A percentile compares a stretch with the other conserved stretches of the same genome.
These are phyloP conservation scores for Belgica antarctica DNA, from an alignment of 2,888 invertebrate species.

Conservation along the genomic window DNA sequence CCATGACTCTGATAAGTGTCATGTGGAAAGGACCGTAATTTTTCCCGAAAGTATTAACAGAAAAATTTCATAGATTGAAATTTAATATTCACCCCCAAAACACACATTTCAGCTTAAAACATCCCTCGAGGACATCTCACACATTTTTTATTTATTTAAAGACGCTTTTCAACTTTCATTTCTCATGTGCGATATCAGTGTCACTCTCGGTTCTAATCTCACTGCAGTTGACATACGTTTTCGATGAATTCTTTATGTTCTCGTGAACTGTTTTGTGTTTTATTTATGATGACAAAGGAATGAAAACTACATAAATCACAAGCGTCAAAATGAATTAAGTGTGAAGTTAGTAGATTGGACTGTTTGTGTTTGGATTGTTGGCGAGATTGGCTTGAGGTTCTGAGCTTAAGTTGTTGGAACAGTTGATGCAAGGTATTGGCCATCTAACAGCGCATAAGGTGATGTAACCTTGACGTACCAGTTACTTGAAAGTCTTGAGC, in stretches of 20 bases:
- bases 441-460: too few relatives aligned
- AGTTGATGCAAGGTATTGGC: too few relatives aligned
- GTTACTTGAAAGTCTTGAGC: too few relatives aligned
- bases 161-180: slow-evolving; percentile 19
- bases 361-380: slow-evolving; percentile 4
- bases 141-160: slow-evolving; percentile 42
- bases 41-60: slow-evolving; percentile 26
- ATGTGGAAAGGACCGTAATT: slow-evolving; percentile 26
- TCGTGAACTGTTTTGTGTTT: background rate
- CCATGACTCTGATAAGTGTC: background rate
- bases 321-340: slow-evolving; percentile 31
- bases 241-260: slow-evolving; percentile 34
- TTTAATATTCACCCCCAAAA: slow-evolving; percentile 44
- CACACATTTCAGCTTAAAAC: slow-evolving; percentile 6
- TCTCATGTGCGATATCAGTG: background rate
- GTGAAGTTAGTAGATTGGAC: slow-evolving; percentile 24
- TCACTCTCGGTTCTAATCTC: background rate
- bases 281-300: slow-evolving; percentile 31
- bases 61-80: slow-evolving; percentile 24
- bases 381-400: too few relatives aligned
- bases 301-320: slow-evolving; percentile 20
- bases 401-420: too few relatives aligned
- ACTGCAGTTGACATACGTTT: slow-evolving; percentile 15
- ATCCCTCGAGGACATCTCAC: slow-evolving; percentile 43
- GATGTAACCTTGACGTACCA: too few relatives aligned